Evolutionary conservation across 1,140 invertebrate species (phyloP), one percentile per base, ranked within the genome.

Genomic region (Euura lappo): DNA sequence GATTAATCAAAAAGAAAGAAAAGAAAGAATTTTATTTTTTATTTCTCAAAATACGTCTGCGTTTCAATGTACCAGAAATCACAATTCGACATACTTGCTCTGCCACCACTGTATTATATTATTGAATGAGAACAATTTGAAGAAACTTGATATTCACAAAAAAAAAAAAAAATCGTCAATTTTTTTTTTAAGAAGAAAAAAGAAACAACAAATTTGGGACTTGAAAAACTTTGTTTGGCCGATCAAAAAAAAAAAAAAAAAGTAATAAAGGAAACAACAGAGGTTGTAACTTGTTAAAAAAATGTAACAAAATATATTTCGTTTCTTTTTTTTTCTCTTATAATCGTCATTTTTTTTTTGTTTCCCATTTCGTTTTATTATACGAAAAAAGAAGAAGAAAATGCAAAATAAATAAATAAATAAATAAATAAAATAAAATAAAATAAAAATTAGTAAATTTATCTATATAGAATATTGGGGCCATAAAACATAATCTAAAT

Each of bases 401-500:
- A n/a, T n/a, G n/a, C n/a, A n/a, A n/a, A n/a, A n/a, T n/a, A n/a
- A n/a, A n/a, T n/a, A n/a, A n/a, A n/a, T n/a, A n/a, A 42, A 68
- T 60, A n/a, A 60, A 7, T n/a, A n/a, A n/a, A n/a, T n/a, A n/a
- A n/a, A n/a, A n/a, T n/a, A n/a, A n/a, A n/a, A n/a, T n/a, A n/a
- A n/a, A n/a, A n/a, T n/a, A n/a, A 42, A 68, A 68, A 68, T 8
- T 44, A 68, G 66, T 68, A 44, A 68, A 28, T 28, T 68, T 44
- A 42, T 68, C 66, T 68, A 68, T 68, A 4, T 42, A 68, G 44
- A 42, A 81, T 84, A 84, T 83, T 83, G 83, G 82, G 84, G 84
- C 84, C 84, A 85, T 74, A 76, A 83, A 83, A 85, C 81, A 85
- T 85, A 85, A 85, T 85, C 83, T 84, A 82, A 84, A 79, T n/a